Evolutionary conservation across 2,113 vertebrate species (phyloP).

Genomic region (Dicentrarchus labrax): DNA sequence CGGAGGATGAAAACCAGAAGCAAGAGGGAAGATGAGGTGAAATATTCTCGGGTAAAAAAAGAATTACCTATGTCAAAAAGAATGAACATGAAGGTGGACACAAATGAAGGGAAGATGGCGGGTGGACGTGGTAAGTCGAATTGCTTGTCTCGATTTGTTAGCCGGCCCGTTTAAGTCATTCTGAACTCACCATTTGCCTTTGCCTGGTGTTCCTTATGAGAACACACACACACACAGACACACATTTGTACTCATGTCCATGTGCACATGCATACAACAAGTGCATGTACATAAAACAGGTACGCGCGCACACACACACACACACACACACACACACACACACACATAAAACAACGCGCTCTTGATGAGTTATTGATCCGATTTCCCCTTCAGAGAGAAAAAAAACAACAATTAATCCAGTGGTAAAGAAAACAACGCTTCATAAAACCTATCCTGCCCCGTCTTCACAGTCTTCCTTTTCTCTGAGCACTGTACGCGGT

Average conservation of each 20-base stretch:
- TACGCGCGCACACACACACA: slow-evolving; percentile 20
- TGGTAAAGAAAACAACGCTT: slow-evolving; percentile 55
- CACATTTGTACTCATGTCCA: slow-evolving; percentile 31
- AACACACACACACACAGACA: slow-evolving; percentile 44
- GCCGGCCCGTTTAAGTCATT: slow-evolving; percentile 55
- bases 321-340: not conserved
- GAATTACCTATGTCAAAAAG: slow-evolving; percentile 14
- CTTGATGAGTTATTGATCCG: slow-evolving; percentile 75
- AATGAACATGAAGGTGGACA: slow-evolving; percentile 56
- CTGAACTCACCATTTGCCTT: slow-evolving; percentile 71
- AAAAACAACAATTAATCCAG: slow-evolving; percentile 74
- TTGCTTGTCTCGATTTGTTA: slow-evolving; percentile 50
- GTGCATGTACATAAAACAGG: slow-evolving; percentile 55
- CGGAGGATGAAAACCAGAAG: slow-evolving; percentile 54
- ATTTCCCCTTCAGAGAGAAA: slow-evolving; percentile 55
- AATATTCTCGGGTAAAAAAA: slow-evolving; percentile 13
- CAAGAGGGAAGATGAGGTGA: slow-evolving; percentile 36
- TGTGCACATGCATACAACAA: slow-evolving; percentile 66
- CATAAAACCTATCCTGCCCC: slow-evolving; percentile 67
- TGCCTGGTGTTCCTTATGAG: slow-evolving; percentile 53
- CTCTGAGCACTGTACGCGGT: slow-evolving; percentile 58
- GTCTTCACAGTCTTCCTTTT: slow-evolving; percentile 67
- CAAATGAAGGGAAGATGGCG: slow-evolving; percentile 63
- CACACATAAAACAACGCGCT: slow-evolving; percentile 32
- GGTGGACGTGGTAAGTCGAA: slow-evolving; percentile 36